Evolutionary conservation across 37 sponge, comb jelly and placozoan genomes (phyloP).

Genomic region (Halichondria panicea): DNA sequence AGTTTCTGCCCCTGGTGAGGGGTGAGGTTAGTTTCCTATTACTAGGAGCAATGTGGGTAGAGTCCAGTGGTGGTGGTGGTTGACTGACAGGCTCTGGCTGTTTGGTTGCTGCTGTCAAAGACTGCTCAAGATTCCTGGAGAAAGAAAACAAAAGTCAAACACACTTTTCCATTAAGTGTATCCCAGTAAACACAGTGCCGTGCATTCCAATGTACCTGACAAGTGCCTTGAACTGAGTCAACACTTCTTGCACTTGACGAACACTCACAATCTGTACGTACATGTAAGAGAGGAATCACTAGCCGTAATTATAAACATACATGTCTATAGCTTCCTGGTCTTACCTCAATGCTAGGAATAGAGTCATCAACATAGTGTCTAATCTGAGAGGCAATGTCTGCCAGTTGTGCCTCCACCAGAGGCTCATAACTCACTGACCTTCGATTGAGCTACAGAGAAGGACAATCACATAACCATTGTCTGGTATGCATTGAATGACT

Average conservation of each 20-base stretch:
- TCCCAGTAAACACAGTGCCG: too few species aligned
- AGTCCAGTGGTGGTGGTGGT: too few species aligned
- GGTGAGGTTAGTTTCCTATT: background rate
- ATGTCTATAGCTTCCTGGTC: background rate
- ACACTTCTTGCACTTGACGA: constrained; percentile 75
- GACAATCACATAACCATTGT: background rate
- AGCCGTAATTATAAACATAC: background rate
- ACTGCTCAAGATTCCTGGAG: too few species aligned
- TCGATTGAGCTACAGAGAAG: constrained; percentile 17
- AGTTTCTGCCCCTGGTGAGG: background rate
- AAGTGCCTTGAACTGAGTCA: constrained; percentile 70
- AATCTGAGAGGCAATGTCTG: constrained; percentile 71
- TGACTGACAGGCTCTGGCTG: background rate
- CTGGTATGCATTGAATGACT: background rate
- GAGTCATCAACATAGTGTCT: constrained; percentile 63
- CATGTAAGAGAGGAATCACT: background rate
- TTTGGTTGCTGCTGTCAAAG: too few species aligned
- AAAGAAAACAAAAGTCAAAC: too few species aligned
- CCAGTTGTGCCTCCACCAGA: constrained; percentile 75
- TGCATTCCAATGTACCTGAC: constrained; percentile 11
- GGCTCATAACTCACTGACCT: constrained; percentile 79
- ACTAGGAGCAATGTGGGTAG: background rate
- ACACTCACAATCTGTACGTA: constrained; percentile 60
- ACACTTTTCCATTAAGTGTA: too few species aligned
- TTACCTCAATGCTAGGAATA: constrained; percentile 75